phyloP scores from a whole-genome alignment of 2,113 vertebrate species.

The Albula goreensis region DNA sequence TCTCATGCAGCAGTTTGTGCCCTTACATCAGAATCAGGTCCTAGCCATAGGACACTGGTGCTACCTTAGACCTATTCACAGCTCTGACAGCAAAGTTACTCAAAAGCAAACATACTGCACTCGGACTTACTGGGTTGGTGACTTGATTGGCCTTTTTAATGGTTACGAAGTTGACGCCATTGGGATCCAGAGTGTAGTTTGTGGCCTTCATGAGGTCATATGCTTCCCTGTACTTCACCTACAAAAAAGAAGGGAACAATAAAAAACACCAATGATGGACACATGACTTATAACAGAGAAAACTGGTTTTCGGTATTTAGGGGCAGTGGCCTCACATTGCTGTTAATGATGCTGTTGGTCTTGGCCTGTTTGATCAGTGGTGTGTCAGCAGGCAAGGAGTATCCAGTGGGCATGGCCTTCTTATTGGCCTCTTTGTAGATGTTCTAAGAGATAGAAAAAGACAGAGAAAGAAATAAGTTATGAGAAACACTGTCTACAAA shows the following conservation, averaged over 20 bases:
- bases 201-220: slow-evolving; percentile 90
- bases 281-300: no score
- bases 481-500: neutral
- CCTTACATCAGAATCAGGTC: no score
- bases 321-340: slow-evolving; percentile 73
- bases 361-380: slow-evolving; percentile 82
- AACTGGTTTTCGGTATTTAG: neutral
- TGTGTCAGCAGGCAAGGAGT: slow-evolving; percentile 82
- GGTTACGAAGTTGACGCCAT: slow-evolving; percentile 83
- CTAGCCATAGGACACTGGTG: no score
- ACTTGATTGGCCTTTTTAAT: slow-evolving; percentile 82
- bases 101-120: neutral
- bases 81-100: neutral
- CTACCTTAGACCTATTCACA: no score
- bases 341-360: slow-evolving; percentile 70
- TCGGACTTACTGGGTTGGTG: slow-evolving; percentile 77
- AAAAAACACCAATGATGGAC: neutral
- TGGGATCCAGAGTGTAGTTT: slow-evolving; percentile 83
- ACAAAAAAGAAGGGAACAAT: slow-evolving; percentile 33
- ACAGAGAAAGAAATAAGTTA: neutral
- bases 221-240: slow-evolving; percentile 94
- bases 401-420: slow-evolving; percentile 82
- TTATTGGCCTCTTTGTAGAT: slow-evolving; percentile 84
- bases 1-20: neutral
- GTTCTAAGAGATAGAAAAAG: slow-evolving; percentile 66